These are phyloP conservation scores for Chromoteleia sp. DNA, from an alignment of 2,888 invertebrate genomes.

Conservation along the genomic window DNA sequence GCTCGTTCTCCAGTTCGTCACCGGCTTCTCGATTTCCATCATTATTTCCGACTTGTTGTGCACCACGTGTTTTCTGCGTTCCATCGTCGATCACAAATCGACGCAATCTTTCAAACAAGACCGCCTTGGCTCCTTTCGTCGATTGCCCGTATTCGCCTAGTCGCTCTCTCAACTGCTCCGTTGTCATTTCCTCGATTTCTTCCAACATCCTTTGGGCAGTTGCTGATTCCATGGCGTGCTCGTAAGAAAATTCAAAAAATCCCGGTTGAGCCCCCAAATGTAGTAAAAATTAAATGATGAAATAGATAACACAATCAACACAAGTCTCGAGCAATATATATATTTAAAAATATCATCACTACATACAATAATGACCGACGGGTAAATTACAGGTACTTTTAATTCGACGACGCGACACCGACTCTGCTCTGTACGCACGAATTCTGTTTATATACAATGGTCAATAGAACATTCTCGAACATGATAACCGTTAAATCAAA, in stretches of 20 bases:
- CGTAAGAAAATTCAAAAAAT: constrained; percentile 3
- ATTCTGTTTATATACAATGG: no score
- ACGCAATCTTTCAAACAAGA: constrained; percentile 11
- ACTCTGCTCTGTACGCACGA: no score
- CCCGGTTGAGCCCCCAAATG: constrained; percentile 11
- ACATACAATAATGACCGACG: no score
- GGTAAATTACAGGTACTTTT: no score
- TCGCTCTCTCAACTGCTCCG: constrained; percentile 14
- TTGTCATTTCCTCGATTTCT: neutral
- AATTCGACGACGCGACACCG: no score
- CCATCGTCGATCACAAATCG: constrained; percentile 20
- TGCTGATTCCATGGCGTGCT: constrained; percentile 5
- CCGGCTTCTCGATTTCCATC: neutral
- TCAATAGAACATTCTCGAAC: no score
- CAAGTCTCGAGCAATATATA: no score
- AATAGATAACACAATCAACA: no score
- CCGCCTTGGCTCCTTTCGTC: constrained; percentile 7
- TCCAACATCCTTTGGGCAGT: neutral
- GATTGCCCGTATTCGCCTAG: constrained; percentile 12
- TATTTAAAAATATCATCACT: no score
- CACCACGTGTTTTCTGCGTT: neutral
- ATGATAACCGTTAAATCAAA: no score
- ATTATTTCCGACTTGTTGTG: constrained; percentile 9
- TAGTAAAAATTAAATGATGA: no score
- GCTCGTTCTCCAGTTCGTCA: neutral